Evolutionary conservation across 2,888 invertebrate species (phyloP), one percentile per base, ranked within the genome.

Genomic region (Elgonia sp.): DNA sequence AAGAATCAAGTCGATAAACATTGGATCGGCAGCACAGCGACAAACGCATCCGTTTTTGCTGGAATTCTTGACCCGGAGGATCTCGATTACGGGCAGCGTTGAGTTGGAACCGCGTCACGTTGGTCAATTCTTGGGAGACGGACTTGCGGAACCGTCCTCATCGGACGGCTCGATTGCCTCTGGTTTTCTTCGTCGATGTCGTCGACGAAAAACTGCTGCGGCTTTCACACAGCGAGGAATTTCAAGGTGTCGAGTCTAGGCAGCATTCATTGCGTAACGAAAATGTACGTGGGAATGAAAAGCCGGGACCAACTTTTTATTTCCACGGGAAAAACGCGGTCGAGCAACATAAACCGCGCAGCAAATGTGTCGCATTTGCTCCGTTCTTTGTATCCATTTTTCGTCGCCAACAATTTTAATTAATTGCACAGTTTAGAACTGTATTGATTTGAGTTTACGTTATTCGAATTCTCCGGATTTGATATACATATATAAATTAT

Each of bases 21-120:
- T n/a, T 20, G 55, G 42, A 42, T 65, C 16, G 20, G 62, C n/a
- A n/a, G 29, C 14, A 16, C 39, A 37, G 50, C 89, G 76, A 87
- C 57, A 87, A 90, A 76, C 62, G 75, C 76, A 84, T 82, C 50
- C n/a, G 53, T 83, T 83, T 83, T 84, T 79, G 91, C 87, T 91
- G 89, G 91, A 92, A 93, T 92, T 92, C 91, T 89, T 91, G 92
- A 92, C 92, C 91, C 90, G 87, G 85, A 84, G 91, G 90, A 91
- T 91, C 90, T 87, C 88, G 89, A 85, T 88, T 90, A 89, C 90
- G 89, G 85, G 87, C 89, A 91, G 89, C 89, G 90, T 80, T 90
- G 90, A 88, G 88, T 92, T 91, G 93, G 92, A 93, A 93, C 92
- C 87, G 73, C 90, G 92, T 92, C 91, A 91, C 91, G 92, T 92